These are phyloP conservation scores for Dendronephthya gigantea DNA, from an alignment of 64 coral and sea anemone species.

Conservation along the genomic window DNA sequence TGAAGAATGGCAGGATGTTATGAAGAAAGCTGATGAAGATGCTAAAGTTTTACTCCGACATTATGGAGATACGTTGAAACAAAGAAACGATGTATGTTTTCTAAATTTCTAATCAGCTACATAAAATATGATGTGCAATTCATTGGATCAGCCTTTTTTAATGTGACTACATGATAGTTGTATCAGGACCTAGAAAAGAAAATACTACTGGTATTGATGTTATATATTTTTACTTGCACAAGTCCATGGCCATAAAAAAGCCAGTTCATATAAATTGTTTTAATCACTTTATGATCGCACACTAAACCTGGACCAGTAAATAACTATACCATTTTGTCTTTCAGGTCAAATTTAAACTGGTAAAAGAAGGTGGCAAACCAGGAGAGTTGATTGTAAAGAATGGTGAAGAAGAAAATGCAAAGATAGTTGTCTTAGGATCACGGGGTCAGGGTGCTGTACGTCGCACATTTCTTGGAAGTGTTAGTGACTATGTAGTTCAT, in stretches of 20 bases:
- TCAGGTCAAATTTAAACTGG: conserved; percentile 54
- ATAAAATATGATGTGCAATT: background rate
- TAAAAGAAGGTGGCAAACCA: conserved; percentile 57
- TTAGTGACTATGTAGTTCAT: conserved; percentile 63
- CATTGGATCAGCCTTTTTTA: too few relatives aligned
- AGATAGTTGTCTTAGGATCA: conserved; percentile 45
- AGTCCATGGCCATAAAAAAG: too few relatives aligned
- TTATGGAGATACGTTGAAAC: conserved; percentile 47
- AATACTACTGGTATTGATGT: background rate
- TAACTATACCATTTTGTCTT: conserved; percentile 9
- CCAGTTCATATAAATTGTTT: too few relatives aligned
- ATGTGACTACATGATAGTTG: too few relatives aligned
- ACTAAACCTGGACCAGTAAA: too few relatives aligned
- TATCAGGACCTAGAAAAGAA: too few relatives aligned
- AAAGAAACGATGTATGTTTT: background rate
- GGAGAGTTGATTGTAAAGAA: conserved; percentile 57
- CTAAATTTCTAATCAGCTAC: background rate
- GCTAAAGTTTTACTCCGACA: conserved; percentile 46
- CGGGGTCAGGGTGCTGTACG: conserved; percentile 52
- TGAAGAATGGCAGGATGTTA: conserved; percentile 68
- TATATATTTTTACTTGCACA: background rate
- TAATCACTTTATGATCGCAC: too few relatives aligned
- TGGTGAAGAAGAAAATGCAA: conserved; percentile 33
- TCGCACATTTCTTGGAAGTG: conserved; percentile 59
- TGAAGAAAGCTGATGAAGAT: conserved; percentile 59